Base-by-base conservation (phyloP, 2,888 invertebrate species). In the Leptothorax acervorum region DNA sequence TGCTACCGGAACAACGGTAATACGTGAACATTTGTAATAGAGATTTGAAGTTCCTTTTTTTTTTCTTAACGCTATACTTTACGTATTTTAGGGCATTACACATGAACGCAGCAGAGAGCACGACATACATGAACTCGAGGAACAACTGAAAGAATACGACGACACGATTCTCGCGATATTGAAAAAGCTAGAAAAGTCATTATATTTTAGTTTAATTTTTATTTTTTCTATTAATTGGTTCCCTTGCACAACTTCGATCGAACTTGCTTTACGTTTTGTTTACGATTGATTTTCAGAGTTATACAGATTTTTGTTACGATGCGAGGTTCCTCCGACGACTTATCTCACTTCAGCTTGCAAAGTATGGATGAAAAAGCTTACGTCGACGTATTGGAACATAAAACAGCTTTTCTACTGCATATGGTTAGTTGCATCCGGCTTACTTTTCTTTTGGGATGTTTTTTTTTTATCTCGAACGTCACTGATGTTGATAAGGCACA, bases 101-200 rank as follows among this genome's bases (percentile, higher is more conserved):
- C 9, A 35, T 12, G 79, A 60, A 12, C 60, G 51, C 23, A 57
- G 60, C 23, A 51, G 28, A 55, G 35, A 35, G 6, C 18, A 18
- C 11, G 23, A 48, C 28, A 73, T 5, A n/a, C 23, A 35, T 48
- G 79, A 73, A 8, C 53, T 76, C 8, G 65, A 76, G 0, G 76
- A 65, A 8, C 53, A 75, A 70, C 15, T 78, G 11, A 55, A 70
- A 0, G 31, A 81, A 39, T 81, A 73, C 4, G 28, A 81, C 6
- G 12, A 18, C 12, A 39, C 18, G 1, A 81, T 81, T 28, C 28
- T 12, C 18, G 18, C 39, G 39, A 73, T 28, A 51, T 39, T 39
- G 28, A 73, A 81, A 48, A 35, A 81, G 5, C 39, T 81, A n/a
- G 73, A 81, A 35, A 81, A 62, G 79, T 81, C 39, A 65, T 62